Evolutionary conservation across 2,797 vertebrate genomes (phyloP), one percentile per base, ranked within the genome.

Genomic region (Philypnodon macrostomus): DNA sequence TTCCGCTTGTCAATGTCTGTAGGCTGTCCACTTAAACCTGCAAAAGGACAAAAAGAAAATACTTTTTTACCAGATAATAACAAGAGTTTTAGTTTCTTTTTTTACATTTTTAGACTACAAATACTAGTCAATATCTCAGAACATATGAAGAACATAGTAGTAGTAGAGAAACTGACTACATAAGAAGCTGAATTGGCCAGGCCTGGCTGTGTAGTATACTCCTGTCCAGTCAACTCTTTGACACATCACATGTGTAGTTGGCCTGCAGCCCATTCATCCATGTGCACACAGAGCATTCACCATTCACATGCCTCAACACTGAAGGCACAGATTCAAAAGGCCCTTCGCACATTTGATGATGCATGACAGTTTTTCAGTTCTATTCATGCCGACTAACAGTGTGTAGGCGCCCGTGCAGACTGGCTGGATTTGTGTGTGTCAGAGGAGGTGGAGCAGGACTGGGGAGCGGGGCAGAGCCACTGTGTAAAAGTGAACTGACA

Each of bases 1-100:
- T 92, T 92, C 91, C 97, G 93, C 88, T 95, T 96, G 76, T 97
- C 95, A 66, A 98, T 94, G 88, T 99, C 96, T 84, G 89, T 78
- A 67, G 92, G 94, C 74, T 94, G 94, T 88, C 97, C 97, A 76
- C 92, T 96, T 90, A 99, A 91, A 89, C 95, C 97, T 98, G 87
- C 38, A 69, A 57, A 27, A 52, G 57, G 36, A 74, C 2, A 59
- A 4, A 47, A 21, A 56, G 26, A 33, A 35, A 4, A 2, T 40
- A 47, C 48, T 34, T 5, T 70, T 38, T 59, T 3, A 34, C 26
- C 2, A 17, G 10, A 30, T n/a, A n/a, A n/a, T n/a, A n/a, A n/a
- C n/a, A n/a, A n/a, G n/a, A n/a, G n/a, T n/a, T n/a, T n/a, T n/a
- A n/a, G n/a, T n/a, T n/a, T n/a, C n/a, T n/a, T n/a, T n/a, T n/a